Conservation (phyloP, 2,797 vertebrate species). For the Botia almorhae region DNA sequence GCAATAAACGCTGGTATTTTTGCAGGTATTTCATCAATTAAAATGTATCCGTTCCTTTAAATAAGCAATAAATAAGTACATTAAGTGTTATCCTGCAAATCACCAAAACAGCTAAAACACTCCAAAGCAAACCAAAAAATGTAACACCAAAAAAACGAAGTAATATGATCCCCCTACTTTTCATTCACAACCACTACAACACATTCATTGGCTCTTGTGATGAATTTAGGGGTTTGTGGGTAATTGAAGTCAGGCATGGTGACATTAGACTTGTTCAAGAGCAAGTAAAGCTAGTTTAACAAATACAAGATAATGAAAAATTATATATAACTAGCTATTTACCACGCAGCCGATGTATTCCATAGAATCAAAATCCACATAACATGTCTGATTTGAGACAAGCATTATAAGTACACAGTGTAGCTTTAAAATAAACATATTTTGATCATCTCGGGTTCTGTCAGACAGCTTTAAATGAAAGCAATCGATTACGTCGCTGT, state of each 20-base stretch:
- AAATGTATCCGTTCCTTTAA: too few species aligned
- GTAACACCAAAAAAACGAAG: neutral
- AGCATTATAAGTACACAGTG: neutral
- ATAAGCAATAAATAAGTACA: too few species aligned
- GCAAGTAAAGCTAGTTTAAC: conserved; percentile 18
- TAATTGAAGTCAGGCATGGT: conserved; percentile 78
- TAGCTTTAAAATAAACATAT: conserved; percentile 17
- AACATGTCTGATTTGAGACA: neutral
- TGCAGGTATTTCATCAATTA: too few species aligned
- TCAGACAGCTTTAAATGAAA: conserved; percentile 41
- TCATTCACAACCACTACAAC: conserved; percentile 70
- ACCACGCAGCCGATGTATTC: neutral
- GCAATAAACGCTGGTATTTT: too few species aligned
- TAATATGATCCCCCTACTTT: conserved; percentile 68
- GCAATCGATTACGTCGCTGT: conserved; percentile 50
- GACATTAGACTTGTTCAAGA: conserved; percentile 53
- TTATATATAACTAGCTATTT: conserved; percentile 22
- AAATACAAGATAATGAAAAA: conserved; percentile 28
- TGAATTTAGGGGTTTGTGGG: conserved; percentile 67
- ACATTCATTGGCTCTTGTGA: conserved; percentile 75
- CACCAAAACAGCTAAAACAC: too few species aligned
- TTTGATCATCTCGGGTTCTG: conserved; percentile 13
- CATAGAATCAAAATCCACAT: neutral
- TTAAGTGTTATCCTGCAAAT: too few species aligned
- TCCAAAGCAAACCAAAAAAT: neutral